Evolutionary conservation across 2,888 invertebrate species (phyloP).

Genomic region (Scelioninae gen. 2): DNA sequence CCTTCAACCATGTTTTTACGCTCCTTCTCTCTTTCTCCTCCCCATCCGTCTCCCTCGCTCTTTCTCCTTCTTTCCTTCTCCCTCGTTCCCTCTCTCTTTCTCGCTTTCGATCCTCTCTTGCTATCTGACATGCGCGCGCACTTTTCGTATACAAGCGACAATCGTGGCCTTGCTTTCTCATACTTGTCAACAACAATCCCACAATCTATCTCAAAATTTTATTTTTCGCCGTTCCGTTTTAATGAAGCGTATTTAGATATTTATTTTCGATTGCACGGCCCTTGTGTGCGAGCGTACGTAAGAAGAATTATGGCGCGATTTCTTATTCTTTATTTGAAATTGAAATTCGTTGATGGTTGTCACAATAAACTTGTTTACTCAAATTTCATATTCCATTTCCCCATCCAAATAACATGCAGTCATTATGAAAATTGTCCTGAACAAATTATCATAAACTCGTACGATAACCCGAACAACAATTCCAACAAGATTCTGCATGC

Average conservation of each 20-base stretch:
- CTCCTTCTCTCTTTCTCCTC: slow-evolving; percentile 30
- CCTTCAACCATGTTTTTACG: slow-evolving; percentile 52
- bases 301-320: slow-evolving; percentile 26
- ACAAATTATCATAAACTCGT: slow-evolving; percentile 13
- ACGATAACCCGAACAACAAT: too few species aligned
- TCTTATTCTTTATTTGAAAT: slow-evolving; percentile 24
- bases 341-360: slow-evolving; percentile 32
- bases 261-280: slow-evolving; percentile 25
- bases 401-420: neutral
- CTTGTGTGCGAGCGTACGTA: neutral
- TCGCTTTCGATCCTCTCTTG: slow-evolving; percentile 23
- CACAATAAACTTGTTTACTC: neutral
- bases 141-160: slow-evolving; percentile 50
- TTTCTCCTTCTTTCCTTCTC: slow-evolving; percentile 25
- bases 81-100: slow-evolving; percentile 23
- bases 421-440: slow-evolving; percentile 13
- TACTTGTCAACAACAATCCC: slow-evolving; percentile 54
- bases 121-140: slow-evolving; percentile 52
- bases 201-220: slow-evolving; percentile 47
- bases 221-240: slow-evolving; percentile 32
- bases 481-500: too few species aligned
- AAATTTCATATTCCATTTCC: slow-evolving; percentile 5
- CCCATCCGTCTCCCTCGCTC: slow-evolving; percentile 4
- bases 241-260: slow-evolving; percentile 28
- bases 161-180: slow-evolving; percentile 50